Base-by-base conservation (phyloP, 2,113 vertebrate genomes). In the Cyanocitta stelleri region DNA sequence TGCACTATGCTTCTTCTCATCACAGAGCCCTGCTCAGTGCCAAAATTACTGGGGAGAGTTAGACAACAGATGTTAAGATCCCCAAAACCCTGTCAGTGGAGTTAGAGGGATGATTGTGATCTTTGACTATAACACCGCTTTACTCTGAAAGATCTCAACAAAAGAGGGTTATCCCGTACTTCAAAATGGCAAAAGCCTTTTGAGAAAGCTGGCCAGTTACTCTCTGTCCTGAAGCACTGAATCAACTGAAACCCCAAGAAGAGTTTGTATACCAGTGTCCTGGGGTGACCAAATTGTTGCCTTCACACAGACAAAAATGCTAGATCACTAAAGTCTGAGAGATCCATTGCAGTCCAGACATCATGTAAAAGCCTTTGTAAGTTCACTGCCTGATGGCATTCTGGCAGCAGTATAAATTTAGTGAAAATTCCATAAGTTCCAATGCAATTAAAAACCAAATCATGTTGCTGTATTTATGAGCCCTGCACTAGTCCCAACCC, bases 351-450 rank as follows among this genome's bases (percentile, higher is more conserved):
- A 84, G 8, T 4, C 39, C 30, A 51, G 63, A 49, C 51, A 61
- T 29, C 9, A 7, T 1, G 3, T 26, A 43, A 68, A 92, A 83
- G 43, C 41, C 63, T 55, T 61, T n/a, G 8, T 37, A 44, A 69
- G 21, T n/a, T 59, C 41, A 16, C 9, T 16, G n/a, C 41, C 32
- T 2, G 1, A 18, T 7, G 37, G 67, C 41, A 30, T 41, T 51
- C 43, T n/a, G 22, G 35, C 18, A 76, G 46, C 0, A 0, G 10
- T 1, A 11, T 0, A n/a, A n/a, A 27, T 35, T 35, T 4, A 64
- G 14, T 15, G 29, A 24, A 59, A 87, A 80, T 6, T 49, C n/a
- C 41, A 1, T 21, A 39, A 72, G 20, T 61, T 35, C 67, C 61
- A 76, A 7, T 4, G 27, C 20, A 64, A 74, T 26, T 52, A 33